phyloP scores from a whole-genome alignment of 1,140 invertebrate species.

The Drosophila malerkotliana region DNA sequence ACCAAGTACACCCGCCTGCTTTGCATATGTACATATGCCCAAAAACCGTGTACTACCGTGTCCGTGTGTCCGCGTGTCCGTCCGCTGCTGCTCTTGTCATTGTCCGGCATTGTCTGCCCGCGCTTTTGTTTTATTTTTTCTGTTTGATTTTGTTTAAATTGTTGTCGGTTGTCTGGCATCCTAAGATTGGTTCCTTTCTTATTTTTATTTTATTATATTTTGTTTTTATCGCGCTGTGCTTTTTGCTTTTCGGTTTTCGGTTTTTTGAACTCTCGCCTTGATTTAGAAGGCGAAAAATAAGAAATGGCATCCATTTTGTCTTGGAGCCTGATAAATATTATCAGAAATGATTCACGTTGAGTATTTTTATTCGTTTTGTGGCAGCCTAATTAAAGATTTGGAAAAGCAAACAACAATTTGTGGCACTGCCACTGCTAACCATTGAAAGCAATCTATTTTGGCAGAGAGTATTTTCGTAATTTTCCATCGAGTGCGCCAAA shows the following conservation, averaged over 20 bases:
- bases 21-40: slow-evolving; percentile 40
- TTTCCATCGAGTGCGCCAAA: slow-evolving; percentile 28
- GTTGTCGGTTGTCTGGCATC: slow-evolving; percentile 43
- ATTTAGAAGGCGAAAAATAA: slow-evolving; percentile 50
- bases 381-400: background rate
- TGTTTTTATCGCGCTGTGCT: slow-evolving; percentile 37
- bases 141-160: slow-evolving; percentile 75
- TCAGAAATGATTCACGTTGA: slow-evolving; percentile 11
- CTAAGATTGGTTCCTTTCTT: slow-evolving; percentile 18
- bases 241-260: slow-evolving; percentile 30
- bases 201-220: slow-evolving; percentile 17
- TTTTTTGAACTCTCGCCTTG: slow-evolving; percentile 61
- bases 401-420: background rate
- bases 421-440: background rate
- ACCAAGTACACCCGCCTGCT: slow-evolving; percentile 13
- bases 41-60: slow-evolving; percentile 3
- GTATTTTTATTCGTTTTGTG: slow-evolving; percentile 2
- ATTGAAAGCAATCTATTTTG: slow-evolving; percentile 1
- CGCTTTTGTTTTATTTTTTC: slow-evolving; percentile 49
- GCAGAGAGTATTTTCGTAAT: slow-evolving; percentile 3
- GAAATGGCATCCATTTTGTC: slow-evolving; percentile 27
- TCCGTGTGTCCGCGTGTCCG: slow-evolving; percentile 29
- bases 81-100: slow-evolving; percentile 32
- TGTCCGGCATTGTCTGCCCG: slow-evolving; percentile 50
- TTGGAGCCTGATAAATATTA: slow-evolving; percentile 31